A percentile compares a stretch with the other conserved stretches of the same genome.
phyloP scores from a whole-genome alignment of 2,113 vertebrate species.

The Trematomus loennbergii region DNA sequence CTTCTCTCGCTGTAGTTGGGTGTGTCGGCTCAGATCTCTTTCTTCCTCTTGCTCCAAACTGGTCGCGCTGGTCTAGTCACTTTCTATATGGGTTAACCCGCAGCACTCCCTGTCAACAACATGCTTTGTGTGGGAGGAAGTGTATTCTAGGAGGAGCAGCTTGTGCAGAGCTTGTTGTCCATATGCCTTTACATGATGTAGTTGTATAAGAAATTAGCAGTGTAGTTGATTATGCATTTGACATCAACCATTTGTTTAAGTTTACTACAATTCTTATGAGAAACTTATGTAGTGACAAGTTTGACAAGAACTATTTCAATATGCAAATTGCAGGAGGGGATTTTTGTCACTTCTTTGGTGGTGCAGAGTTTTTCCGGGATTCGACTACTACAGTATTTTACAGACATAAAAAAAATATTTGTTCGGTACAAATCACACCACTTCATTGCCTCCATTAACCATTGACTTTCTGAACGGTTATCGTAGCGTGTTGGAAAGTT shows the following conservation, averaged over 20 bases:
- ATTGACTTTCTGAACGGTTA: neutral
- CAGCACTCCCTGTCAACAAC: constrained; percentile 43
- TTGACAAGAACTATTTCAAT: no score
- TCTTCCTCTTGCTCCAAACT: neutral
- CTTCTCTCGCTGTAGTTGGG: neutral
- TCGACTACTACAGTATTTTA: no score
- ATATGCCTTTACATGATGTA: neutral
- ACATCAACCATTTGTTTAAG: neutral
- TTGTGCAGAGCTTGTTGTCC: constrained; percentile 6
- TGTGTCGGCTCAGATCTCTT: neutral
- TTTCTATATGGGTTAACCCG: constrained; percentile 39
- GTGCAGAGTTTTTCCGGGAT: no score
- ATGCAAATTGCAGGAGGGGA: no score
- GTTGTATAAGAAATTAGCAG: neutral
- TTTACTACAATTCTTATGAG: no score
- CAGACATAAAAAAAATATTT: no score
- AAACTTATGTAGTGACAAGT: neutral
- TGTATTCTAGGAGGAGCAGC: constrained; percentile 1
- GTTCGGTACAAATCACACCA: no score
- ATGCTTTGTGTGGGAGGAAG: constrained; percentile 4
- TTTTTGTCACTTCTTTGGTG: no score
- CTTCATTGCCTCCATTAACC: no score
- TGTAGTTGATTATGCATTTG: neutral
- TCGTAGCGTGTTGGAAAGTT: neutral
- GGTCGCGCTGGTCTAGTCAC: constrained; percentile 66